Base-by-base conservation (phyloP, 2,888 invertebrate genomes). In the Orchestes rusci region DNA sequence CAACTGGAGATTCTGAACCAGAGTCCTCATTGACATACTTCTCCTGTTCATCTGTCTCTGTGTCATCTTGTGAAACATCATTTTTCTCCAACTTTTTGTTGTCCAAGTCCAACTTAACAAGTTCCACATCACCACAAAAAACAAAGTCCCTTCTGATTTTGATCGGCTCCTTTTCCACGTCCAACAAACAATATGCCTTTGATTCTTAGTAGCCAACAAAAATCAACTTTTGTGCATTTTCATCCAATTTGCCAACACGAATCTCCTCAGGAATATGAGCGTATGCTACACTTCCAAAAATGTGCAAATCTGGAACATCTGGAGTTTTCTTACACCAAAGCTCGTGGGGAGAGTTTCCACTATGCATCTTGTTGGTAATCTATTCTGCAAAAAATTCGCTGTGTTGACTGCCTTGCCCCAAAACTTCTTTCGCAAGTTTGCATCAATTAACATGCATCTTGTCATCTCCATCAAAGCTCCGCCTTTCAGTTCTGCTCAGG, bases 311-410 rank as follows among this genome's bases (percentile, higher is more conserved):
- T 10, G 32, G 19, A 1, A 64, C 41, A 28, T 55, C 37, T 4
- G 60, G 59, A 30, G 33, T 40, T 19, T 40, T 47, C 2, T 55
- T 56, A n/a, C 34, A 47, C 56, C 59, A 54, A 13, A 35, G 7
- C 39, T 61, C 59, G 27, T 36, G 55, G 2, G 60, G 57, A 3
- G 57, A 60, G 44, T 45, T 52, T n/a, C n/a, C n/a, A 5, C 54
- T 8, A 45, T 28, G 3, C 41, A 44, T 28, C 32, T 56, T n/a
- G 58, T 56, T n/a, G 56, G 54, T 23, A 54, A 51, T 32, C 64
- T 42, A 39, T 66, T 67, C 28, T 53, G 43, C 4, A 64, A 37
- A 37, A 62, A 63, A 19, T 59, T 57, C 7, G 62, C 59, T 20
- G 30, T 39, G 3, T 16, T 8, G 2, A 44, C 20, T 2, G 39